Evolutionary conservation across 1,140 invertebrate species (phyloP), one percentile per base, ranked within the genome.

Genomic region (Teleopsis dalmanni): DNA sequence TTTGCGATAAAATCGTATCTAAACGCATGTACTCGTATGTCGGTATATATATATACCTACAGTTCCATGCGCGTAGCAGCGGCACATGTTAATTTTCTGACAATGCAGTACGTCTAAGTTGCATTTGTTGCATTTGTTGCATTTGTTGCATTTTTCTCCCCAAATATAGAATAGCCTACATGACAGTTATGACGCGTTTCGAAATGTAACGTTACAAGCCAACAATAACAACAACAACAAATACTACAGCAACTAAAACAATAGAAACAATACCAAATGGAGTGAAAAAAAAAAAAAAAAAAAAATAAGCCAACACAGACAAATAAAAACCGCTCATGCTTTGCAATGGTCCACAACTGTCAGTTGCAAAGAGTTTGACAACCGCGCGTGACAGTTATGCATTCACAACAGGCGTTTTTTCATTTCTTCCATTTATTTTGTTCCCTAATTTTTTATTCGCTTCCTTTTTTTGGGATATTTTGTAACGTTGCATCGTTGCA

Each of bases 1-100:
- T 44, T 44, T 44, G 42, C 42, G 42, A 44, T 44, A 44, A 44
- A 33, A 44, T 33, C 42, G 42, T 44, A 33, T 44, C 42, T 44
- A 44, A 44, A 33, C 42, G 42, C n/a, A 38, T 38, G 25, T 38
- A n/a, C n/a, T n/a, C n/a, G n/a, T n/a, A n/a, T n/a, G n/a, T n/a
- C n/a, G n/a, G n/a, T n/a, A n/a, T n/a, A n/a, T n/a, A n/a, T n/a
- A n/a, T n/a, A n/a, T n/a, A n/a, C n/a, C n/a, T n/a, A n/a, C n/a
- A n/a, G n/a, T n/a, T n/a, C n/a, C n/a, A n/a, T n/a, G n/a, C n/a
- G n/a, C n/a, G n/a, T n/a, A n/a, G n/a, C n/a, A n/a, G n/a, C n/a
- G n/a, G 21, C 16, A 36, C 10, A 36, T 16, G 7, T 36, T 8
- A 16, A 5, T 33, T 14, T 16, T 25, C 21, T 42, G 26, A 33